Conservation (phyloP, 2,888 invertebrate species). For the Gonocerus acuteangulatus region DNA sequence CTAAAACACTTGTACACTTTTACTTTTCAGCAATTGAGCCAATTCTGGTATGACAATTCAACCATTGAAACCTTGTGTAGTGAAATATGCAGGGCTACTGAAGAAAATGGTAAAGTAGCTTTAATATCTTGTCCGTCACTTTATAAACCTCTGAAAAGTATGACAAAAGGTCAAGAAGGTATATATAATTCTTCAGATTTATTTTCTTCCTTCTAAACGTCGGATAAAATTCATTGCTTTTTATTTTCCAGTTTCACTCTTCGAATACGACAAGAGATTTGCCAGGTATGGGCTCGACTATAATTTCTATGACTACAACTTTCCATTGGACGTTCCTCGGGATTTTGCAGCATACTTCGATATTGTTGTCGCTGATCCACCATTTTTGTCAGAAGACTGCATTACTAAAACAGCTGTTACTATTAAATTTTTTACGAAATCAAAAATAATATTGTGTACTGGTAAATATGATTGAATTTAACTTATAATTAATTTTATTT, state of each 20-base stretch:
- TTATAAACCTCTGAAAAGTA: slow-evolving; percentile 48
- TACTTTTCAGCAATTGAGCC: slow-evolving; percentile 80
- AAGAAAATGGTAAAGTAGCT: slow-evolving; percentile 58
- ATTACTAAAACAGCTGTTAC: slow-evolving; percentile 73
- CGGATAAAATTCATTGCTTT: too few species aligned
- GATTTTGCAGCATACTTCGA: slow-evolving; percentile 60
- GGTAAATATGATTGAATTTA: slow-evolving; percentile 53
- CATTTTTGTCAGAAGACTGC: slow-evolving; percentile 89
- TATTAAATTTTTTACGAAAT: slow-evolving; percentile 62
- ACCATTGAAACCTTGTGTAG: slow-evolving; percentile 66
- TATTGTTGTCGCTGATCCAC: slow-evolving; percentile 87
- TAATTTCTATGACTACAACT: slow-evolving; percentile 79
- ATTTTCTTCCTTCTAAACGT: not conserved
- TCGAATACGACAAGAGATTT: slow-evolving; percentile 84
- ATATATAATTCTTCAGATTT: not conserved
- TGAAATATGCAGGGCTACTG: slow-evolving; percentile 54
- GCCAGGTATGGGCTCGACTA: slow-evolving; percentile 68
- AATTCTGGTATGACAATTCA: slow-evolving; percentile 89
- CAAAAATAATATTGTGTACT: slow-evolving; percentile 78
- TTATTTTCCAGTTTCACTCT: slow-evolving; percentile 55
- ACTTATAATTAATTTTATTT: not conserved
- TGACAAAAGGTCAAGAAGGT: slow-evolving; percentile 31
- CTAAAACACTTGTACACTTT: too few species aligned
- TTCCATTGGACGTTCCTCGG: slow-evolving; percentile 59
- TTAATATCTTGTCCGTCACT: slow-evolving; percentile 83